Conservation (phyloP, 64 coral and sea anemone species). For the Montipora sp. region DNA sequence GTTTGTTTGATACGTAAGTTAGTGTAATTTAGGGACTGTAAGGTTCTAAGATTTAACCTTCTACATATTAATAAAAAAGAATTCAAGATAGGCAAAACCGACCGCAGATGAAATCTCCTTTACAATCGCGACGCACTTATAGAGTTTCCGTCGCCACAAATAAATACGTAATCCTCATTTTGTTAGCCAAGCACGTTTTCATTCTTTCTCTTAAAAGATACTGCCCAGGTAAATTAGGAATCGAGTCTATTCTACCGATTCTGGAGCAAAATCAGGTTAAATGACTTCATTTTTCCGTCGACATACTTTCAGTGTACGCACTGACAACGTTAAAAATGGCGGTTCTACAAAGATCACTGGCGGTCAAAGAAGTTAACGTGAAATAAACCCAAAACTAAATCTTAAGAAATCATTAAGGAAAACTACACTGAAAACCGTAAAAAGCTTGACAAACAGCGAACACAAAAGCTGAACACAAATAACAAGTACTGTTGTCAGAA, state of each 20-base stretch:
- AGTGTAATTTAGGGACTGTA: background rate
- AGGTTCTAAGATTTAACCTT: background rate
- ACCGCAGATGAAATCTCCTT: background rate
- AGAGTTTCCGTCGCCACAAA: constrained; percentile 4
- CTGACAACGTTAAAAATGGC: background rate
- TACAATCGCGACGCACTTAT: background rate
- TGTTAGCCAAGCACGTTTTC: constrained; percentile 22
- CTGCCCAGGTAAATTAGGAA: background rate
- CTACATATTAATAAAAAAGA: background rate
- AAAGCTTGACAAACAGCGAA: constrained; percentile 19
- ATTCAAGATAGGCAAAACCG: background rate
- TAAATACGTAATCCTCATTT: constrained; percentile 3
- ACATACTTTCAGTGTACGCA: too few species aligned
- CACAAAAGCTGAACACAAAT: constrained; percentile 28
- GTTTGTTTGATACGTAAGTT: background rate
- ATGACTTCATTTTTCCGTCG: background rate
- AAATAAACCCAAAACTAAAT: background rate
- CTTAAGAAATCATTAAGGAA: background rate
- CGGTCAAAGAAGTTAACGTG: background rate
- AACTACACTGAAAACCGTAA: constrained; percentile 23
- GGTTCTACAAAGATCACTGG: background rate
- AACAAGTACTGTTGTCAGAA: constrained; percentile 14
- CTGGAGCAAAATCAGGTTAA: background rate
- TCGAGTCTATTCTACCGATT: background rate
- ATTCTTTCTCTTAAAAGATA: background rate